Conservation (phyloP, 2,888 invertebrate species). For the Acronicta alni region DNA sequence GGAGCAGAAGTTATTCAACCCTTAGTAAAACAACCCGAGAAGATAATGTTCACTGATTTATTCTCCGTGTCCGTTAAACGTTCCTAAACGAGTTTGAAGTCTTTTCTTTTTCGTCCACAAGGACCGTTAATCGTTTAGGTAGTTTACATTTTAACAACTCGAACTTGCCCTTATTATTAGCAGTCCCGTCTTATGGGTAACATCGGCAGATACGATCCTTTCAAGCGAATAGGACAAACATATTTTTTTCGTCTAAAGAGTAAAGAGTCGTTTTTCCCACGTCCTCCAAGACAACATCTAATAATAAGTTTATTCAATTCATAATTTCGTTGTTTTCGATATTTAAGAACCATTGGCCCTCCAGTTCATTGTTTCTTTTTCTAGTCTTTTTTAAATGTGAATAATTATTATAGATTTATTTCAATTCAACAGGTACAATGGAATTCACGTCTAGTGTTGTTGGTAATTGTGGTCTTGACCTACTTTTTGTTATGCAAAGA, state of each 20-base stretch:
- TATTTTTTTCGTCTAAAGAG: not conserved
- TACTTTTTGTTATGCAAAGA: too few species aligned
- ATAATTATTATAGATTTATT: too few species aligned
- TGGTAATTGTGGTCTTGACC: too few species aligned
- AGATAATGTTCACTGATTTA: slow-evolving; percentile 26
- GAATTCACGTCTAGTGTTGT: too few species aligned
- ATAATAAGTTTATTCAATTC: too few species aligned
- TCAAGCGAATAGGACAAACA: not conserved
- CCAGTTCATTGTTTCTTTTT: too few species aligned
- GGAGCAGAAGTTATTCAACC: slow-evolving; percentile 28
- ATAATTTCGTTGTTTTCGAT: too few species aligned
- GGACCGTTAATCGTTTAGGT: not conserved
- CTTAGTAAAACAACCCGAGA: slow-evolving; percentile 45
- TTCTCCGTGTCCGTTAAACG: slow-evolving; percentile 24
- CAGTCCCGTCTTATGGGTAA: not conserved
- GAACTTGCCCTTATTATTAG: slow-evolving; percentile 2
- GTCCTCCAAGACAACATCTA: too few species aligned
- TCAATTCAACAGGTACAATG: too few species aligned
- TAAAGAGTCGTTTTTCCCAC: too few species aligned
- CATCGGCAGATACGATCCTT: not conserved
- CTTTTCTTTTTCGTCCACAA: slow-evolving; percentile 14
- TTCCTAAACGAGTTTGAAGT: slow-evolving; percentile 19
- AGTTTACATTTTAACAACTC: slow-evolving; percentile 20
- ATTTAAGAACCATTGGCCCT: too few species aligned
- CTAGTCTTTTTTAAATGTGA: too few species aligned